These are phyloP conservation scores for Agelas oroides DNA, from an alignment of 37 sponge, comb jelly and placozoan species.

Conservation along the genomic window DNA sequence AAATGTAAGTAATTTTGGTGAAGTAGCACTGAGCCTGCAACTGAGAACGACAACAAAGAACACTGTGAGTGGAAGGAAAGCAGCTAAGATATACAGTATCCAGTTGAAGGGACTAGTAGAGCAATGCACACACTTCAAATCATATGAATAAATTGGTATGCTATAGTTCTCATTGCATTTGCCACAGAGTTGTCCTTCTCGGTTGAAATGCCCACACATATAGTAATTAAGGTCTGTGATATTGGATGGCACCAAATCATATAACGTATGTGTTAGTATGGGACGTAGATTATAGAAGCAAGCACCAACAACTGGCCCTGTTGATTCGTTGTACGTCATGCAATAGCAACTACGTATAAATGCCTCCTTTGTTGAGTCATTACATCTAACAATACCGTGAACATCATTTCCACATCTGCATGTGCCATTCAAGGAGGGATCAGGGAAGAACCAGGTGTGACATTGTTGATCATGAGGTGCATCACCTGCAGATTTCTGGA, in stretches of 20 bases:
- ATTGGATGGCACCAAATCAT: not conserved
- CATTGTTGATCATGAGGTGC: too few relatives aligned
- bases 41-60: conserved; percentile 53
- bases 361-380: not conserved
- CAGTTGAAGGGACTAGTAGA: not conserved
- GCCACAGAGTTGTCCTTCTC: conserved; percentile 66
- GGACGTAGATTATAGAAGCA: not conserved
- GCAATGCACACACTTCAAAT: conserved; percentile 13
- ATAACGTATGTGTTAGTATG: not conserved
- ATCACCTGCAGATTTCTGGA: too few relatives aligned
- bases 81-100: conserved; percentile 1
- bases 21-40: conserved; percentile 50
- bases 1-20: conserved; percentile 58
- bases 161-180: conserved; percentile 32
- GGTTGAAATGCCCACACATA: conserved; percentile 36
- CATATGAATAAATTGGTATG: conserved; percentile 40
- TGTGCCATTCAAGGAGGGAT: too few relatives aligned
- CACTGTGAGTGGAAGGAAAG: conserved; percentile 60
- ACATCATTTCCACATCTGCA: too few relatives aligned
- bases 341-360: not conserved
- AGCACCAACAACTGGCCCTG: not conserved
- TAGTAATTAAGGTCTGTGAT: not conserved
- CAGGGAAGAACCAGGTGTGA: too few relatives aligned
- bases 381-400: not conserved
- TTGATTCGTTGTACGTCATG: not conserved